These are phyloP conservation scores for Apamea crenata DNA, from an alignment of 2,888 invertebrate species.

Conservation along the genomic window DNA sequence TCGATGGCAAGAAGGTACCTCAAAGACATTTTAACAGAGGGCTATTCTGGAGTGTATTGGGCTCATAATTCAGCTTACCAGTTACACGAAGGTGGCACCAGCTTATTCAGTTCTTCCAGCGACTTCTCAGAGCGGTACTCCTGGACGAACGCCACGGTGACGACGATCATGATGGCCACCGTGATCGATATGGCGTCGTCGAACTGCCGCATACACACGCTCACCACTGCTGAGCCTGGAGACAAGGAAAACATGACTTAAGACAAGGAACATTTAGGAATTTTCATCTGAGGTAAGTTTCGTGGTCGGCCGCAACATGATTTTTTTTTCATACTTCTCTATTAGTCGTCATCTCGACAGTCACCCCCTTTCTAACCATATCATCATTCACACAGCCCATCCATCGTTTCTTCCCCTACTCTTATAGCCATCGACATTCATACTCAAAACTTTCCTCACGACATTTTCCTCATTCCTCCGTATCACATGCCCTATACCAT, in stretches of 20 bases:
- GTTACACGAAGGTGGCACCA: slow-evolving; percentile 98
- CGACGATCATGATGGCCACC: slow-evolving; percentile 98
- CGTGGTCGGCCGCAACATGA: too few relatives aligned
- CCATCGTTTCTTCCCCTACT: too few relatives aligned
- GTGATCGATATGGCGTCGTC: slow-evolving; percentile 99
- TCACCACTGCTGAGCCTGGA: slow-evolving; percentile 96
- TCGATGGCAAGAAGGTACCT: neutral
- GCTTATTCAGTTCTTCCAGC: slow-evolving; percentile 98
- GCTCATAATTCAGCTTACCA: slow-evolving; percentile 91
- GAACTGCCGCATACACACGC: slow-evolving; percentile 98
- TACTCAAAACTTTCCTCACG: too few relatives aligned
- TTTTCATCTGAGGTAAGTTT: neutral
- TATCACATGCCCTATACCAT: too few relatives aligned
- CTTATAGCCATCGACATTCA: too few relatives aligned
- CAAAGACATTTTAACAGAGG: neutral
- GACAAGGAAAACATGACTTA: slow-evolving; percentile 18
- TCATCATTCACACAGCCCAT: too few relatives aligned
- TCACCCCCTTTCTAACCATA: too few relatives aligned
- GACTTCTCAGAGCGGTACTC: slow-evolving; percentile 99
- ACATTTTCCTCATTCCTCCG: too few relatives aligned
- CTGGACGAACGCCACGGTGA: slow-evolving; percentile 99
- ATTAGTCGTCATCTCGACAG: too few relatives aligned
- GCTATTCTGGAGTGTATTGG: neutral
- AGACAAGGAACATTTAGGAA: neutral
- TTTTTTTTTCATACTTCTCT: too few relatives aligned